Percentiles rank a stretch among this genome's conserved stretches.
Evolutionary conservation across 2,113 vertebrate genomes (phyloP).

Genomic region (Mus spicilegus): DNA sequence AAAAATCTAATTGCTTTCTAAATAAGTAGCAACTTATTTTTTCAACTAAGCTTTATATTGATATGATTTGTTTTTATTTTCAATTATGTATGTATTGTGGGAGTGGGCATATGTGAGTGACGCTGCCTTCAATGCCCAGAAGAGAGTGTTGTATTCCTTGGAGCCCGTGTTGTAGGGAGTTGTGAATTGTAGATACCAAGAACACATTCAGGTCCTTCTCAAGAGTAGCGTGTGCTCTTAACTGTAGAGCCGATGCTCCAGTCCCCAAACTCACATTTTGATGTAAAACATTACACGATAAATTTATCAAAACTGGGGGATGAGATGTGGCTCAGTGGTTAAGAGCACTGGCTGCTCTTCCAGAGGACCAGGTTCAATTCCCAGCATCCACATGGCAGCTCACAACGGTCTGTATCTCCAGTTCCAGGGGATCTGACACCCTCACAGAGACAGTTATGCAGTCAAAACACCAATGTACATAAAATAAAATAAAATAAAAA

Average conservation of each 20-base stretch:
- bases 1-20: background rate
- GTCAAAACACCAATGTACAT: too few species aligned
- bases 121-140: background rate
- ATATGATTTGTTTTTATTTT: background rate
- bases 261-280: background rate
- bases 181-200: background rate
- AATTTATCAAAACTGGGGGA: background rate
- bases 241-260: background rate
- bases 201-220: background rate
- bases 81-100: background rate
- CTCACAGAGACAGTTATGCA: too few species aligned
- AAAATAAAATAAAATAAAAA: too few species aligned
- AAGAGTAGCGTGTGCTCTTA: background rate
- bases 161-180: background rate
- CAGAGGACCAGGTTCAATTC: too few species aligned
- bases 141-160: too few species aligned
- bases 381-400: too few species aligned
- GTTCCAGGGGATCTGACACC: too few species aligned
- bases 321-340: too few species aligned
- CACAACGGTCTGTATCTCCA: too few species aligned
- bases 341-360: too few species aligned
- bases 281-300: background rate
- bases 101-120: background rate
- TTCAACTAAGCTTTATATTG: background rate
- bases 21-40: slow-evolving; percentile 28